These are phyloP conservation scores for Hydrochoerus hydrochaeris DNA, from an alignment of 2,113 vertebrate species.

Conservation along the genomic window DNA sequence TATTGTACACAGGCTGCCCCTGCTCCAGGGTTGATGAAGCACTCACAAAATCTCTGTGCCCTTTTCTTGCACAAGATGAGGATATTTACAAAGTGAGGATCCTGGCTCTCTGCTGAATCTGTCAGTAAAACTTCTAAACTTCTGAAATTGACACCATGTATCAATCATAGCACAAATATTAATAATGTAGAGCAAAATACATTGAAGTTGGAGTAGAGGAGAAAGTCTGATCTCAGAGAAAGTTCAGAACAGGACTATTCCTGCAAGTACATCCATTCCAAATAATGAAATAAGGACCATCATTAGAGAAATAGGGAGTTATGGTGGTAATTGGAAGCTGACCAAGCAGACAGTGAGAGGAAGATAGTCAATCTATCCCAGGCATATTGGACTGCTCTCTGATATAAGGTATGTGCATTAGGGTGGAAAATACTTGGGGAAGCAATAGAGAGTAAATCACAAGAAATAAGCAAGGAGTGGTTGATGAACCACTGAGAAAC, in stretches of 20 bases:
- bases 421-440: not conserved
- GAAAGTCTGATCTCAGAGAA: not conserved
- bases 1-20: no score
- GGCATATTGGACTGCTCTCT: not conserved
- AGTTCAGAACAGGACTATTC: not conserved
- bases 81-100: no score
- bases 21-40: no score
- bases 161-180: not conserved
- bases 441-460: not conserved
- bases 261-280: not conserved
- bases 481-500: not conserved
- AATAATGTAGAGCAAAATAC: not conserved
- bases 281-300: constrained; percentile 2
- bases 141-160: no score
- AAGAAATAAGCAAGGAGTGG: not conserved
- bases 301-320: not conserved
- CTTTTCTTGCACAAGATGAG: no score
- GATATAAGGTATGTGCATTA: not conserved
- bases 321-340: not conserved
- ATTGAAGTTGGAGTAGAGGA: not conserved
- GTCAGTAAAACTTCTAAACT: no score
- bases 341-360: not conserved
- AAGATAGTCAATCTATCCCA: not conserved
- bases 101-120: no score
- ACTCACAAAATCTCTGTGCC: no score